Evolutionary conservation across 2,797 vertebrate species (phyloP), one percentile per base, ranked within the genome.

Genomic region (Pangasius krempfi): DNA sequence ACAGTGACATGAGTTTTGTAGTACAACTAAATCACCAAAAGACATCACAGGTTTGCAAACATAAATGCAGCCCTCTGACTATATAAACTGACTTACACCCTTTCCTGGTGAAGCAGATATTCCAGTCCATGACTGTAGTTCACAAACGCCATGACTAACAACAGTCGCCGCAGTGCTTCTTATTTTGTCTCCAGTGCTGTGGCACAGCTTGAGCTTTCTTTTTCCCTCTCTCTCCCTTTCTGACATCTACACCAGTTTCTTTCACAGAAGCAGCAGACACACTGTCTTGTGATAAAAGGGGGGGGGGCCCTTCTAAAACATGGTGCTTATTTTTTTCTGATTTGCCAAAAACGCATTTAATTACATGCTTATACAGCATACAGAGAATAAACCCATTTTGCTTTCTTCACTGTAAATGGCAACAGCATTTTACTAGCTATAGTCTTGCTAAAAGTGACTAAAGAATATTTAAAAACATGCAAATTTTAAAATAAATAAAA

Each of bases 61-160:
- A 64, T 47, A 4, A 30, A n/a, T 8, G 16, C 18, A 62, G 37
- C 12, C 18, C 13, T 40, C 22, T 84, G 44, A 50, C 44, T 72
- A 64, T 27, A 33, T 5, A 30, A 78, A 52, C 27, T 52, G 12
- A 95, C 96, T 95, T 91, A 96, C 95, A 92, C 92, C 7, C 52
- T 92, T 91, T 72, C 93, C n/a, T 18, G 50, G 47, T 52, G 90
- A 85, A 92, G 91, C 56, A 95, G 88, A 91, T 81, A 93, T 56
- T 92, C 91, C 44, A 94, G 89, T 3, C 89, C 93, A 13, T 96
- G 94, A 92, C 94, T 95, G 66, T 94, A 92, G 84, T 96, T 93
- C 91, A 95, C 33, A 91, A 97, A 96, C 1, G 95, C 95, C 96
- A 97, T 96, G 92, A 72, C 87, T 40, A 82, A 82, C 30, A 56